phyloP scores from a whole-genome alignment of 2,113 vertebrate genomes.

The Phylloscopus trochilus region DNA sequence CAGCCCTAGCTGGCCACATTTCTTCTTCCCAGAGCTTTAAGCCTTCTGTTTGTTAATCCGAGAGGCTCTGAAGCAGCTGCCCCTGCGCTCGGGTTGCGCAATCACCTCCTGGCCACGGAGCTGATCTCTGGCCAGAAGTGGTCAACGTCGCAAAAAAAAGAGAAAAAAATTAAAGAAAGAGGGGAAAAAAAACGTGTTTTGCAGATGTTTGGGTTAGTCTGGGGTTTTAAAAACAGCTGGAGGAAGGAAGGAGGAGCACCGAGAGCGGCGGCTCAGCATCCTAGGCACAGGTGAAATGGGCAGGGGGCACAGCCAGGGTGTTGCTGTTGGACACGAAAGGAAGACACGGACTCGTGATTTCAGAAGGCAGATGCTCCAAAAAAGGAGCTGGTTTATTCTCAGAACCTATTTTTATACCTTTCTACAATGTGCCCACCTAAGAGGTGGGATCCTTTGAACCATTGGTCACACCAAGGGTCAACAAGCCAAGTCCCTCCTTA shows the following conservation, averaged over 20 bases:
- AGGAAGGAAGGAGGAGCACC: no score
- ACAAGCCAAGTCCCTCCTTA: no score
- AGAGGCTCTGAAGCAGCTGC: background rate
- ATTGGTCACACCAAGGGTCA: no score
- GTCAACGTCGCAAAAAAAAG: background rate
- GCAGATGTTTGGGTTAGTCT: background rate
- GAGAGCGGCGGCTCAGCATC: background rate
- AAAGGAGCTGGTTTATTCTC: no score
- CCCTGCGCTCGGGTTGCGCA: background rate
- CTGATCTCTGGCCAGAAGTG: background rate
- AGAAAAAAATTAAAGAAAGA: accelerated
- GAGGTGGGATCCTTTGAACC: no score
- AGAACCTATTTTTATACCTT: no score
- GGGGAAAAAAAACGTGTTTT: background rate
- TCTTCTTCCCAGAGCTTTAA: background rate
- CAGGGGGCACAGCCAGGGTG: no score
- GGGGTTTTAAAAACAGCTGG: background rate
- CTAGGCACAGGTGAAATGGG: no score
- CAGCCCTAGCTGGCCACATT: background rate
- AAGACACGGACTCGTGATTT: no score
- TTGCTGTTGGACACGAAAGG: no score
- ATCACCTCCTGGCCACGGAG: accelerated
- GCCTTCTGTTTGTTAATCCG: background rate
- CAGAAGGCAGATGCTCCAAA: no score
- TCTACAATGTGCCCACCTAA: no score